Base-by-base conservation (phyloP, 1,140 invertebrate species). In the Chymomyza costata region DNA sequence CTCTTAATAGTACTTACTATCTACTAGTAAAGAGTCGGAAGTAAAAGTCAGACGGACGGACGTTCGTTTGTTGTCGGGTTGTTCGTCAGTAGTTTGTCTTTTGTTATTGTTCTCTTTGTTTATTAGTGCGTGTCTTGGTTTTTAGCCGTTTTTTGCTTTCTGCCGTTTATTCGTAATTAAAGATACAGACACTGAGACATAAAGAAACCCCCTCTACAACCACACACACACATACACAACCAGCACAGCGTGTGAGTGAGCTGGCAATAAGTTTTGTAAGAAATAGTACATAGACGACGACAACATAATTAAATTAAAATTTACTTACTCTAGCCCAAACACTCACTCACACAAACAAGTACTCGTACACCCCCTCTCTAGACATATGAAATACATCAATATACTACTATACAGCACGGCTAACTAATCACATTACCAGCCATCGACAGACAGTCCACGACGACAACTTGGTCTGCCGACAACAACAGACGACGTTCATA, bases 281-380 rank as follows among this genome's bases (percentile, higher is more conserved):
- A n/a, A n/a, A n/a, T n/a, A n/a, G n/a, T n/a, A n/a, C n/a, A n/a
- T n/a, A n/a, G 25, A 45, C 40, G 39, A 60, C 61, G 49, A 56
- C 50, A 53, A 78, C 71, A 76, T 76, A 78, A 76, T 76, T 76
- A 78, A 76, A 76, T 76, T 76, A 76, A 76, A 76, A 76, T 76
- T 66, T 78, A 52, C 71, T 61, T 62, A 57, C 57, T n/a, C n/a
- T n/a, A 55, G 48, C 38, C 53, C 56, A 46, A 15, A 13, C 38
- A 51, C 28, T 16, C 30, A 31, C 37, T 32, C 28, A 21, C 7
- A 32, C 16, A 18, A 16, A 41, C 15, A 32, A 13, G 17, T 38
- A 40, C 25, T 19, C 14, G 17, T 17, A 30, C 41, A 31, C 19
- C 13, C 38, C 15, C 49, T 55, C 34, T 17, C n/a, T 25, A 34